Percentiles rank a stretch among this genome's conserved stretches.
Evolutionary conservation across 2,113 vertebrate genomes (phyloP).

Genomic region (Arizona elegans): DNA sequence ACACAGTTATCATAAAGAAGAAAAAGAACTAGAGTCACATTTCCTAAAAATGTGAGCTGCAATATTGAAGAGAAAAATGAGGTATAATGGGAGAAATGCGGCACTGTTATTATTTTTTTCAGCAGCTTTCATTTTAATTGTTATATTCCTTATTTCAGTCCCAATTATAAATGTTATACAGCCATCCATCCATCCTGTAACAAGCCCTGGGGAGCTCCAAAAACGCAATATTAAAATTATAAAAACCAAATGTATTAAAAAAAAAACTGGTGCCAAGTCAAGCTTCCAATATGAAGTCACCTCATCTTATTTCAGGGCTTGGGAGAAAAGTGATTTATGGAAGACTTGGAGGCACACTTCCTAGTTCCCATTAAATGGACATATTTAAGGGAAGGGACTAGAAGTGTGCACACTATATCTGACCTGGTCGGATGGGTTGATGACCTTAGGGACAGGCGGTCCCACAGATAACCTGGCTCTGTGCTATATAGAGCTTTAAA

Average conservation of each 20-base stretch:
- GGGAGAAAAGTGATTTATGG: not conserved
- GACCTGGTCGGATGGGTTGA: not conserved
- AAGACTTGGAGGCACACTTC: not conserved
- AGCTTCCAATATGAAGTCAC: not conserved
- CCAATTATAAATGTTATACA: not conserved
- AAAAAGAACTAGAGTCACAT: not conserved
- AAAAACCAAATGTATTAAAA: not conserved
- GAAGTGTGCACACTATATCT: not conserved
- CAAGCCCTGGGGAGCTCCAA: not conserved
- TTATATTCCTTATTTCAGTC: not conserved
- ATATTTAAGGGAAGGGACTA: not conserved
- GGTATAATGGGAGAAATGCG: not conserved
- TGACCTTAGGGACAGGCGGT: not conserved
- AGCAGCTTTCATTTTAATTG: not conserved
- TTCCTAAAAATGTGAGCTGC: not conserved
- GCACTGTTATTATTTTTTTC: not conserved
- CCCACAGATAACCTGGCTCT: not conserved
- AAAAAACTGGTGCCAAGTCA: not conserved
- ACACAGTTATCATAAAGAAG: not conserved
- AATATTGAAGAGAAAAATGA: not conserved
- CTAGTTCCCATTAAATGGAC: not conserved
- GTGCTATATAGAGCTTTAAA: not conserved
- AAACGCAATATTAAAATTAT: not conserved
- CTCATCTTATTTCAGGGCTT: not conserved
- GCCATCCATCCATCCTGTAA: not conserved